Evolutionary conservation across 1,140 invertebrate genomes (phyloP).

Genomic region (Calliopsis andreniformis): DNA sequence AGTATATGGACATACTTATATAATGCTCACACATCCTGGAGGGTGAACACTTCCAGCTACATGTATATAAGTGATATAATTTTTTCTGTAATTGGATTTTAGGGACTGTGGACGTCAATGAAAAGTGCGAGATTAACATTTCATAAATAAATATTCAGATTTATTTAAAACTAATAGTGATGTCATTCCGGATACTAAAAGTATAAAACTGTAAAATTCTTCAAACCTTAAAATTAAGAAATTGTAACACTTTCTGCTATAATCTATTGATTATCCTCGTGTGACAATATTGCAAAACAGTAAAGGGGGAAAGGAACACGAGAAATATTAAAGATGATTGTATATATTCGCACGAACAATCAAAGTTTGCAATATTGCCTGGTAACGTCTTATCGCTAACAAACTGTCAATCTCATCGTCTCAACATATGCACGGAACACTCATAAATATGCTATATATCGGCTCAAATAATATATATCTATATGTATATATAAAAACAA

Average conservation of each 20-base stretch:
- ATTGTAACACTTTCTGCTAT: neutral
- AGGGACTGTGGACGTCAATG: neutral
- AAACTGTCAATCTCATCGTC: neutral
- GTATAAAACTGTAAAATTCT: constrained; percentile 46
- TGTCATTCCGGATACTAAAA: constrained; percentile 5
- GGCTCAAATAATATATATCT: constrained; percentile 10
- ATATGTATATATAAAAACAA: constrained; percentile 30
- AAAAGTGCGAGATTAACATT: neutral
- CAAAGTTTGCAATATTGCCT: neutral
- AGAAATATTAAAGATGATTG: neutral
- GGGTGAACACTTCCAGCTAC: neutral
- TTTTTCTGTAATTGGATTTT: neutral
- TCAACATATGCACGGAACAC: neutral
- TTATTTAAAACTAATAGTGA: constrained; percentile 11
- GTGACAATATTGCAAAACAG: neutral
- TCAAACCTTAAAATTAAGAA: constrained; percentile 18
- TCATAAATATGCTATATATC: constrained; percentile 30
- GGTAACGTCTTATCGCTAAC: neutral
- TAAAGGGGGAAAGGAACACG: neutral
- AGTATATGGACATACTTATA: constrained; percentile 3
- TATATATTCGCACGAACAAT: constrained; percentile 1
- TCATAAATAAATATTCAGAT: constrained; percentile 10
- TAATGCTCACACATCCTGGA: neutral
- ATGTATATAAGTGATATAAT: neutral
- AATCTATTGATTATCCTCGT: neutral